Evolutionary conservation across 2,797 vertebrate species (phyloP), one percentile per base, ranked within the genome.

Genomic region (Rhinella marina): DNA sequence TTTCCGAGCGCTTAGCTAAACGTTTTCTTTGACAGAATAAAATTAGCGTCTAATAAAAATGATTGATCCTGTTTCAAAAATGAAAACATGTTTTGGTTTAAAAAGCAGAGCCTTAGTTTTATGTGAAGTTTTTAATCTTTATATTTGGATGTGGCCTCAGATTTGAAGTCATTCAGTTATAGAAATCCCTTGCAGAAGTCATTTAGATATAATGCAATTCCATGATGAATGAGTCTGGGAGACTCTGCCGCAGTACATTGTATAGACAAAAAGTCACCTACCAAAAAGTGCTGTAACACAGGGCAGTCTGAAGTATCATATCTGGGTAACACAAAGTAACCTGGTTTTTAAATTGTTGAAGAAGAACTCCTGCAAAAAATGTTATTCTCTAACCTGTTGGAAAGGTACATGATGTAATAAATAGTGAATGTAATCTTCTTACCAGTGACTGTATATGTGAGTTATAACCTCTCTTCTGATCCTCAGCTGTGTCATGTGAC

Each of bases 11-110:
- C 68, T 41, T 32, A 72, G 68, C 32, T 72, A 72, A 72, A 17
- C 3, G 29, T 41, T 72, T 21, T 50, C 21, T 75, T 75, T 75
- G 72, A 75, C 52, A 50, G 17, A 48, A 73, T 23, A 52, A 75
- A 72, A 75, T 23, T 5, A 23, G 21, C n/a, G 4, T 75, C 10
- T 50, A n/a, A 75, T 75, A 75, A 75, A 75, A 75, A n/a, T 75
- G 72, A 75, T 75, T 75, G 41, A 75, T 75, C n/a, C 48, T 13
- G 19, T 75, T 75, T 75, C 41, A 50, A 50, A 75, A 50, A 75
- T 50, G 9, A 75, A 75, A 75, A 75, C 72, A 75, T 75, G 41
- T 75, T 75, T 52, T 13, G 11, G 21, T 75, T 52, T 75, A 52
- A 32, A n/a, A 52, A 12, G 41, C 41, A 23, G 21, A 50, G 70